phyloP scores from a whole-genome alignment of 2,113 vertebrate genomes.

The Catharus minimus region DNA sequence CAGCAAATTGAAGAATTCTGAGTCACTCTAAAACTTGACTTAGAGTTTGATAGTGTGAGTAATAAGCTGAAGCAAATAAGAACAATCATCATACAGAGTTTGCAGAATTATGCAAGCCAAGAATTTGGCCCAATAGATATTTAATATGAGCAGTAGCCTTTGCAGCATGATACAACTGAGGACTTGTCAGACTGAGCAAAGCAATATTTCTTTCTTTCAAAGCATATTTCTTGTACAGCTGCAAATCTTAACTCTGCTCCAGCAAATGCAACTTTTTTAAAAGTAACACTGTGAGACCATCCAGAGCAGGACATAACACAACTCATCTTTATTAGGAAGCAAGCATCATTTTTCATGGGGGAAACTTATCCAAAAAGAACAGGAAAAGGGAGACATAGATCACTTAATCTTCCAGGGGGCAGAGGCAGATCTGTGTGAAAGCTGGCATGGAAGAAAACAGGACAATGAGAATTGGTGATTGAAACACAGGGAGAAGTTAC shows the following conservation, averaged over 20 bases:
- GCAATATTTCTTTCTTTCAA: not conserved
- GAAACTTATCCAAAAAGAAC: not conserved
- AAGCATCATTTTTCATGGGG: not conserved
- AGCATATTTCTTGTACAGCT: not conserved
- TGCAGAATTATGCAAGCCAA: not conserved
- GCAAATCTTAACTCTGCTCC: not conserved
- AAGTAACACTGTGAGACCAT: not conserved
- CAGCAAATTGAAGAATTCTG: not conserved
- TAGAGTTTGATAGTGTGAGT: not conserved
- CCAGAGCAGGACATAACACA: not conserved
- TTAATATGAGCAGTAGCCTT: not conserved
- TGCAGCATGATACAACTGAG: not conserved
- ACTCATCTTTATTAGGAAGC: not conserved
- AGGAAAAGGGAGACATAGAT: not conserved
- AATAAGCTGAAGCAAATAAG: not conserved
- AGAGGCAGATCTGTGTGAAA: not conserved
- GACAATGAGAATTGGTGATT: not conserved
- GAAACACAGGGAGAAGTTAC: not conserved
- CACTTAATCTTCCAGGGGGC: not conserved
- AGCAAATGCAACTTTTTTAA: not conserved
- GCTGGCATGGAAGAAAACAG: not conserved
- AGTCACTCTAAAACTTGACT: not conserved
- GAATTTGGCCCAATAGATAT: not conserved
- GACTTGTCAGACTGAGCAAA: not conserved
- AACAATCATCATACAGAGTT: not conserved